Evolutionary conservation across 2,113 vertebrate genomes (phyloP), one percentile per base, ranked within the genome.

Genomic region (Sterrhoptilus dennistouni): DNA sequence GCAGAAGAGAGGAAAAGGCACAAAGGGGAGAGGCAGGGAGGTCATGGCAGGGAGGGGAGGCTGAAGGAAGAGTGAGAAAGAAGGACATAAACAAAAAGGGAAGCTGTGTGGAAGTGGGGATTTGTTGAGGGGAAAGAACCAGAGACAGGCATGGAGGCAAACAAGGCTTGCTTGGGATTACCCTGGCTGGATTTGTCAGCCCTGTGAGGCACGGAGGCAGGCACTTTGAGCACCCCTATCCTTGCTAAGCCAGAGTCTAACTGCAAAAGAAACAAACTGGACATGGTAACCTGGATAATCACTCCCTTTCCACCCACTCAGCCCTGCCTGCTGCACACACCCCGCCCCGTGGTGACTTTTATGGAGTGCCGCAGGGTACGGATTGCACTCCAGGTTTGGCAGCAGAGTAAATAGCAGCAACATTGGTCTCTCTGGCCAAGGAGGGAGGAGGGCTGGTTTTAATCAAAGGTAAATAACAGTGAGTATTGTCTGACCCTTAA

Each of bases 391-490:
- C 75, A 47, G 84, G 61, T 95, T 97, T 97, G 93, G 93, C 92
- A 96, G 95, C 86, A 85, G 90, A 93, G 84, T 95, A 97, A 96
- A 96, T 96, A 96, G 96, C 96, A 96, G 87, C 90, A 88, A 92
- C 81, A 82, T 28, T 84, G 90, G 93, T 81, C 57, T 96, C 92
- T 91, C 76, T 15, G 28, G 83, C 90, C 71, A 0, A 0, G 71
- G 81, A 63, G 93, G 90, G 93, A 97, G 88, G 90, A 89, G 87
- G 87, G 75, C 69, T 93, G 90, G 81, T 90, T 96, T 97, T 97
- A 97, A 96, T 97, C 94, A 97, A 95, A 96, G 95, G 93, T 94
- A 96, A 97, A 95, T 97, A 96, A 96, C 89, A 95, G 93, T 91
- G 59, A 8, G 84, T 92, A 84, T 97, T 93, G 72, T 96, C 90